Percentiles rank a stretch among this genome's conserved stretches.
These are phyloP conservation scores for Saccopteryx leptura DNA, from an alignment of 2,113 vertebrate genomes.

Conservation along the genomic window DNA sequence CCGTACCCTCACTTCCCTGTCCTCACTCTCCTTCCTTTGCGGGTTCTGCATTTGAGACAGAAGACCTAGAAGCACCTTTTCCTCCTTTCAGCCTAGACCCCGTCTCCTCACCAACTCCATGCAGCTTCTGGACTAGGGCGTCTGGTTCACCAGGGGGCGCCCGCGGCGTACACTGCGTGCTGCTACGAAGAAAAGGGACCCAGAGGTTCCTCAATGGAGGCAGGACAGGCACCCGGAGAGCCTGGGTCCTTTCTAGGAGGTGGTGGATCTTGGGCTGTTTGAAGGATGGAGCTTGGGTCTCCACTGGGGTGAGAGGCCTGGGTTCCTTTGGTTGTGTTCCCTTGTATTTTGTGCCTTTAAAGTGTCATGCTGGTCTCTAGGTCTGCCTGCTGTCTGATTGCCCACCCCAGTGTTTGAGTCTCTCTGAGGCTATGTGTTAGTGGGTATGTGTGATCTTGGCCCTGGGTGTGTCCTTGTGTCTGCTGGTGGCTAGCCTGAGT, in stretches of 20 bases:
- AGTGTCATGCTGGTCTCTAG: background rate
- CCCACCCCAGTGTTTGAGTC: too few relatives aligned
- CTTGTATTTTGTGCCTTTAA: background rate
- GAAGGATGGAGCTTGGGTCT: background rate
- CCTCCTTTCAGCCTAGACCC: background rate
- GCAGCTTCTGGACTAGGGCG: background rate
- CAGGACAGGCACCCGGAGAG: background rate
- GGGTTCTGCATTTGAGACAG: background rate
- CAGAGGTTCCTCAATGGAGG: background rate
- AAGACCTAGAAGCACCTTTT: background rate
- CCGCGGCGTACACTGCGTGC: background rate
- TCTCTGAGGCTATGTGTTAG: background rate
- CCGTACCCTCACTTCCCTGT: background rate
- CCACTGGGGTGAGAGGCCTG: background rate
- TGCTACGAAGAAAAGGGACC: background rate
- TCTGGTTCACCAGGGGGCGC: conserved; percentile 61
- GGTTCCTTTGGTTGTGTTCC: background rate
- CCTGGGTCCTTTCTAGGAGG: background rate
- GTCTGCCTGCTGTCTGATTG: background rate
- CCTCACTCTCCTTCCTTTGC: background rate
- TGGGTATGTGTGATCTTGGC: background rate
- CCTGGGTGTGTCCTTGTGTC: background rate
- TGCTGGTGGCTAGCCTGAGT: background rate
- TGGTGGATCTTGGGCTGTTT: background rate
- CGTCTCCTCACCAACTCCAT: fast-evolving